Evolutionary conservation across 2,888 invertebrate species (phyloP), one percentile per base, ranked within the genome.

Genomic region (Temnothorax unifasciatus): DNA sequence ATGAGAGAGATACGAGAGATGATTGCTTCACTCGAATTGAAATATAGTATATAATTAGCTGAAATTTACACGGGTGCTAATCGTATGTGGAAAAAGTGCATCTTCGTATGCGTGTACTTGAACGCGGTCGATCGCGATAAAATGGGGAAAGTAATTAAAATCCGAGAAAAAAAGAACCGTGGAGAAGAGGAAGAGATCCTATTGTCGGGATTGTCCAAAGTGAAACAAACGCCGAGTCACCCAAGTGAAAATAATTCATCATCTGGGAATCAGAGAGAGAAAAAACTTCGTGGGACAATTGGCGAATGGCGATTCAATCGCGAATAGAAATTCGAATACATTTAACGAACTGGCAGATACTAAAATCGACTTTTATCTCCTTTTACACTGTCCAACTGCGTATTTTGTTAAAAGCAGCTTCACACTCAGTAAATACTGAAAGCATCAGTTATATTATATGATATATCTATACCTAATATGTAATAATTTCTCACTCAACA

Each of bases 221-320:
- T 69, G 29, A 71, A 81, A 71, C 69, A n/a, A 57, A 61, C 66
- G 81, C 41, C 47, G 50, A 73, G 66, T 64, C 71, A 64, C 15
- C 21, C 25, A 29, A 88, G 90, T 86, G 89, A 90, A 88, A 89
- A 88, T 86, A 85, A 86, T 88, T 89, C 85, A 82, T 87, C 88
- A 86, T 85, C 38, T 86, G 82, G 75, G 69, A 74, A 68, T 77
- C 59, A 59, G 81, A 85, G 85, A 83, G 83, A 83, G 61, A 68
- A 47, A 64, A 47, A 3, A 34, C 47, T 50, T 77, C 69, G 71
- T 81, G 76, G 81, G 75, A 86, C 82, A 87, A 88, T 89, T 75
- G 85, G 8, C 66, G 18, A 38, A n/a, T 85, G 83, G 85, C 75
- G 77, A 87, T 84, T 52, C 79, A 74, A 77, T 84, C 77, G 71